phyloP scores from a whole-genome alignment of 2,888 invertebrate genomes.

The Callimorpha dominula region DNA sequence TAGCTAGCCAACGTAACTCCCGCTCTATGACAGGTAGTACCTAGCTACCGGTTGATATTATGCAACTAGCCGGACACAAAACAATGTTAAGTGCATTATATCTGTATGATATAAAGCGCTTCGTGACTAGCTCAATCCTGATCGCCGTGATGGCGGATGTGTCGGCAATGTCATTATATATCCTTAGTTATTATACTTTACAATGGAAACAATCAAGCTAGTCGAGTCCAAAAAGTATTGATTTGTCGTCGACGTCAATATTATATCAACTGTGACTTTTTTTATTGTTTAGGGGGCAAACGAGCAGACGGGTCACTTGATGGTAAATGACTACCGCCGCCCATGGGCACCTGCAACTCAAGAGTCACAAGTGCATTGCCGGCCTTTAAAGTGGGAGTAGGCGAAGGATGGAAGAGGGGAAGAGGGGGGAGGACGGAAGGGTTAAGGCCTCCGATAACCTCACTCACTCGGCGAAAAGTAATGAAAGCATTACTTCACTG shows the following conservation, averaged over 20 bases:
- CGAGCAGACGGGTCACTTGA: too few relatives aligned
- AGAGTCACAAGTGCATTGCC: too few relatives aligned
- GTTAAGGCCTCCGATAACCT: too few relatives aligned
- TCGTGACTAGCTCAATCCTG: constrained; percentile 74
- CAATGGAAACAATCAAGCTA: neutral
- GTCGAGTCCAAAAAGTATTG: neutral
- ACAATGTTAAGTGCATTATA: constrained; percentile 77
- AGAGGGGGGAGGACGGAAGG: too few relatives aligned
- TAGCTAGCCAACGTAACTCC: constrained; percentile 60
- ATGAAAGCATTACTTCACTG: too few relatives aligned
- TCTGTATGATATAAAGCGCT: constrained; percentile 56
- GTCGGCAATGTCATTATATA: constrained; percentile 56
- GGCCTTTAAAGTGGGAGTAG: too few relatives aligned
- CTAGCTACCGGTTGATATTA: constrained; percentile 73
- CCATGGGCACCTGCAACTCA: too few relatives aligned
- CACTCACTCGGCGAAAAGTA: too few relatives aligned
- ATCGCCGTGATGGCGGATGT: constrained; percentile 65
- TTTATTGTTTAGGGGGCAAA: too few relatives aligned
- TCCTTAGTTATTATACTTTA: neutral
- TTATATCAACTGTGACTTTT: neutral
- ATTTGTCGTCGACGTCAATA: neutral
- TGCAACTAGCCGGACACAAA: constrained; percentile 81
- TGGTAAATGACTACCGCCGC: too few relatives aligned
- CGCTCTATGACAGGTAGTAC: constrained; percentile 61
- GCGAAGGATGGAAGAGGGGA: too few relatives aligned